phyloP scores from a whole-genome alignment of 2,888 invertebrate genomes.

The Lasius fuliginosus region DNA sequence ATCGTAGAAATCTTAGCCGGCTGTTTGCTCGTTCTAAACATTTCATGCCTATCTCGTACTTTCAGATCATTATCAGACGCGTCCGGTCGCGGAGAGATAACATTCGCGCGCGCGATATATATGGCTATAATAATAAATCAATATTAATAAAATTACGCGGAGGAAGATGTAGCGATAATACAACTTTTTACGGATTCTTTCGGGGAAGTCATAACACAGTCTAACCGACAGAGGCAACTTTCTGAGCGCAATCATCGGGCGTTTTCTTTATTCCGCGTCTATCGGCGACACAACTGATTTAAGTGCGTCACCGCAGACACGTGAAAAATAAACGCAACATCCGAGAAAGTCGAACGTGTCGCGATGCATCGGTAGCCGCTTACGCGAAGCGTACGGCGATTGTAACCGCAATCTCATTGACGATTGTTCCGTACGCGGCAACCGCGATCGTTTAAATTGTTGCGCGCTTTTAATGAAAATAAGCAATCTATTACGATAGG shows the following conservation, averaged over 20 bases:
- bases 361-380: slow-evolving; percentile 23
- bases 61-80: slow-evolving; percentile 51
- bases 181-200: background rate
- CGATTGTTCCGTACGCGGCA: slow-evolving; percentile 50
- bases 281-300: slow-evolving; percentile 46
- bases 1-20: slow-evolving; percentile 26
- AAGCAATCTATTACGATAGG: slow-evolving; percentile 42
- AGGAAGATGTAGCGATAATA: background rate
- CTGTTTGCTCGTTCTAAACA: slow-evolving; percentile 31
- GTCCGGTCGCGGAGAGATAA: slow-evolving; percentile 8
- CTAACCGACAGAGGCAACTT: slow-evolving; percentile 16
- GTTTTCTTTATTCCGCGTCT: slow-evolving; percentile 51
- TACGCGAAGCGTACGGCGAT: slow-evolving; percentile 45
- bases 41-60: slow-evolving; percentile 32
- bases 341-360: slow-evolving; percentile 61
- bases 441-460: slow-evolving; percentile 26
- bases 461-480: slow-evolving; percentile 64
- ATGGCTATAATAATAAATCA: background rate
- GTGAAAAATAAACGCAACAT: slow-evolving; percentile 48
- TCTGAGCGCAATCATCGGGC: background rate
- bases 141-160: background rate
- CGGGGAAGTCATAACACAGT: background rate
- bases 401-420: slow-evolving; percentile 71
- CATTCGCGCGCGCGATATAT: background rate
- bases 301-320: background rate